Evolutionary conservation across 2,113 vertebrate species (phyloP).

Genomic region (Mustelus asterias): DNA sequence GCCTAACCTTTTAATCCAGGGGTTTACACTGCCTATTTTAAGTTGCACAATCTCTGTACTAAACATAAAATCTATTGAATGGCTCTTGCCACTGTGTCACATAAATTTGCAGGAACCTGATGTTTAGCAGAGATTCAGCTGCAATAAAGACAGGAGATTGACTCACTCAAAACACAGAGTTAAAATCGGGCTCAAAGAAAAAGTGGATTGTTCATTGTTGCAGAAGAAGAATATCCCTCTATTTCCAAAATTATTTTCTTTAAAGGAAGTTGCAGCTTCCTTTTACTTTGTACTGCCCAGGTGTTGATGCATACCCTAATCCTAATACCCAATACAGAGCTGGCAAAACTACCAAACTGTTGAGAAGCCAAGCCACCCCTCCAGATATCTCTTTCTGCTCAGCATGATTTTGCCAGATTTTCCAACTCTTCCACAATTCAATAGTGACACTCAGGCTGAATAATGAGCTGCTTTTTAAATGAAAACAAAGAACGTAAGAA

Average conservation of each 20-base stretch:
- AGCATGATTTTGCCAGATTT: background rate
- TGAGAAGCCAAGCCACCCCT: background rate
- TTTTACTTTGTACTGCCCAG: background rate
- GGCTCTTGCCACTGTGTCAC: background rate
- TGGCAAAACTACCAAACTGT: background rate
- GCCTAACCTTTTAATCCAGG: background rate
- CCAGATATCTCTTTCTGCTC: background rate
- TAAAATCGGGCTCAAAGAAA: background rate
- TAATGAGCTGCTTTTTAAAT: too few relatives aligned
- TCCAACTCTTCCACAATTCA: too few relatives aligned
- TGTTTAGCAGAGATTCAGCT: background rate
- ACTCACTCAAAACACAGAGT: too few relatives aligned
- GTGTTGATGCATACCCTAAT: background rate
- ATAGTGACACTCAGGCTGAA: too few relatives aligned
- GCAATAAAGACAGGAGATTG: background rate
- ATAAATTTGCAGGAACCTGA: background rate
- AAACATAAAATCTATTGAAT: background rate
- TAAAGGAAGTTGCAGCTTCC: background rate
- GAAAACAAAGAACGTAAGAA: too few relatives aligned
- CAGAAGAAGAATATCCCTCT: background rate
- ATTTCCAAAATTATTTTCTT: background rate
- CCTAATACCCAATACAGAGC: background rate
- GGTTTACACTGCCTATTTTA: background rate
- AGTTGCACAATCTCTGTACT: background rate
- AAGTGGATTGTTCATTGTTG: background rate